Evolutionary conservation across 2,797 vertebrate species (phyloP).

Genomic region (Alauda arvensis): DNA sequence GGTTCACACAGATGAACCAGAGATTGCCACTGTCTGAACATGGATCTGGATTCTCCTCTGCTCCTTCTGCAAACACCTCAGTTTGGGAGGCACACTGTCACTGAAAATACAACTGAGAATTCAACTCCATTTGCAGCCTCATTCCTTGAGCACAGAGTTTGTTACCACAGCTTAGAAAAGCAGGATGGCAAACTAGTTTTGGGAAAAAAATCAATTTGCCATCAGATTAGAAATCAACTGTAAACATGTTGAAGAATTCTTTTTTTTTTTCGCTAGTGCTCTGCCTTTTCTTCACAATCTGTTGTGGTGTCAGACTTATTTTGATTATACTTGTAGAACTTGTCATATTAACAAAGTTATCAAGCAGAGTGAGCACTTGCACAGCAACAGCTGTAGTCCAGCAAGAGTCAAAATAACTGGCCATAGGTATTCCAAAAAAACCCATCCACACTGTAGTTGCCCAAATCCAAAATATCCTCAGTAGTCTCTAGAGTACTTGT

Average conservation of each 20-base stretch:
- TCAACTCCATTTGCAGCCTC: not conserved
- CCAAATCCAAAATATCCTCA: not conserved
- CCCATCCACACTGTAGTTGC: not conserved
- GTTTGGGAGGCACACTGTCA: not conserved
- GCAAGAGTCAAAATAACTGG: slow-evolving; percentile 4
- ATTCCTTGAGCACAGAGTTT: not conserved
- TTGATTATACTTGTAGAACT: slow-evolving; percentile 62
- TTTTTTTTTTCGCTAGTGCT: slow-evolving; percentile 39
- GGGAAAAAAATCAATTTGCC: slow-evolving; percentile 49
- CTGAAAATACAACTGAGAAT: not conserved
- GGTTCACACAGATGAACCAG: not conserved
- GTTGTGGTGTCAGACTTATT: slow-evolving; percentile 63
- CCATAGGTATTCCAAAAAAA: not conserved
- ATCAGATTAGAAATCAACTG: slow-evolving; percentile 59
- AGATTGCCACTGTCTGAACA: not conserved
- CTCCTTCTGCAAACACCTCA: not conserved
- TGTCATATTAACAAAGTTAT: slow-evolving; percentile 56
- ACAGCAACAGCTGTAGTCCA: slow-evolving; percentile 44
- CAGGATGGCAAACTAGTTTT: slow-evolving; percentile 1
- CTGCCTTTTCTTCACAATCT: slow-evolving; percentile 61
- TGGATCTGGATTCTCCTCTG: not conserved
- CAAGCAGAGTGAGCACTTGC: not conserved
- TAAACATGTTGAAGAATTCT: slow-evolving; percentile 58
- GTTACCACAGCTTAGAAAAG: not conserved
- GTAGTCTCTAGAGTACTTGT: not conserved